Evolutionary conservation across 2,797 vertebrate genomes (phyloP), one percentile per base, ranked within the genome.

Genomic region (Trematomus bernacchii): DNA sequence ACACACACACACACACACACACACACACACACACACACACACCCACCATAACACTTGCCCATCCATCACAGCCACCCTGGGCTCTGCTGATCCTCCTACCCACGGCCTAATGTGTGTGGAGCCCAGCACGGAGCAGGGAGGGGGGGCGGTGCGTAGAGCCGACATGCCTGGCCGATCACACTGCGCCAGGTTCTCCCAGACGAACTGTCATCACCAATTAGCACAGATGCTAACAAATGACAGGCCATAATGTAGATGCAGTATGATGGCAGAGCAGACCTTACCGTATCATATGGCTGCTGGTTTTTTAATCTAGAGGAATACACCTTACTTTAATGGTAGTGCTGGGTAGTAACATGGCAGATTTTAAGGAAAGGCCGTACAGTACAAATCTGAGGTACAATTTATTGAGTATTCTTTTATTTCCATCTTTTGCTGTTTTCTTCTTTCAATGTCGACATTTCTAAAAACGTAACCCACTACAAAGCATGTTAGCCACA

Each of bases 141-240:
- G 27, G 48, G 58, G 64, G 47, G 57, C 5, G 19, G 12, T 12
- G 68, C 2, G 6, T 68, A 44, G 59, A 72, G 74, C 65, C 65
- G 79, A 74, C 72, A 84, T 66, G 77, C 73, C 73, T 82, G 83
- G 71, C 52, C 13, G 72, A 85, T 86, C 84, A 73, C 70, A 64
- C 60, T 61, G 73, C 16, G 62, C 70, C 76, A 59, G 51, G 44
- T 77, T 75, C 82, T 79, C 77, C 71, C 75, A 76, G 83, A 85
- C 42, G 12, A 81, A 79, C 83, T 82, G 89, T 83, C 80, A 82
- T 76, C 86, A 83, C 77, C 79, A 87, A 83, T 87, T 88, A 89
- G 70, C 77, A 71, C 66, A 69, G 40, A 77, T 71, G 33, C 80
- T 76, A 84, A 81, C 77, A 73, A 77, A 64, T 80, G 82, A 85